phyloP scores from a whole-genome alignment of 2,113 vertebrate species.

The Rhynchomys soricoides region DNA sequence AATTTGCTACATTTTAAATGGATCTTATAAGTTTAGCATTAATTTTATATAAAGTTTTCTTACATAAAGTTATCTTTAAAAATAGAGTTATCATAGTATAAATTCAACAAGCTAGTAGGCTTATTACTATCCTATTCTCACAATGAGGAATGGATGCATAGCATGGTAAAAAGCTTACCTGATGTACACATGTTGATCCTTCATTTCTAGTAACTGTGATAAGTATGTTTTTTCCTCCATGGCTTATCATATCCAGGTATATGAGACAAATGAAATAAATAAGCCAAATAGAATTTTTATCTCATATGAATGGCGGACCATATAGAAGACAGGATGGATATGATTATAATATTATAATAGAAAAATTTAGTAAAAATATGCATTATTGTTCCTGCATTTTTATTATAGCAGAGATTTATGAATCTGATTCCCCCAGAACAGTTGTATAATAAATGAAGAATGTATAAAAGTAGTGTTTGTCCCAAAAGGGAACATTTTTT shows the following conservation, averaged over 20 bases:
- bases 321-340: neutral
- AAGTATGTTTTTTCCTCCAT: neutral
- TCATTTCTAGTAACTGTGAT: neutral
- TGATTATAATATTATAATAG: neutral
- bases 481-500: neutral
- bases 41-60: neutral
- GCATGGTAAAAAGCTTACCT: neutral
- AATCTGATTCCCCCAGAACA: neutral
- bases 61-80: neutral
- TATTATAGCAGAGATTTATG: neutral
- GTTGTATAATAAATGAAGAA: neutral
- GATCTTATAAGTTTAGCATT: neutral
- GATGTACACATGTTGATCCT: neutral
- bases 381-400: neutral
- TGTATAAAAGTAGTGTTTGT: neutral
- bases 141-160: neutral
- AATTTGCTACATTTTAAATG: neutral
- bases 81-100: neutral
- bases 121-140: neutral
- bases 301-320: neutral
- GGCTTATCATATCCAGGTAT: neutral
- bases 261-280: neutral
- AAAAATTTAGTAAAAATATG: neutral
- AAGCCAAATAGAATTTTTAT: neutral
- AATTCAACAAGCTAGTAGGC: neutral